Conservation (phyloP, 2,888 invertebrate species). For the Synergus itoensis region DNA sequence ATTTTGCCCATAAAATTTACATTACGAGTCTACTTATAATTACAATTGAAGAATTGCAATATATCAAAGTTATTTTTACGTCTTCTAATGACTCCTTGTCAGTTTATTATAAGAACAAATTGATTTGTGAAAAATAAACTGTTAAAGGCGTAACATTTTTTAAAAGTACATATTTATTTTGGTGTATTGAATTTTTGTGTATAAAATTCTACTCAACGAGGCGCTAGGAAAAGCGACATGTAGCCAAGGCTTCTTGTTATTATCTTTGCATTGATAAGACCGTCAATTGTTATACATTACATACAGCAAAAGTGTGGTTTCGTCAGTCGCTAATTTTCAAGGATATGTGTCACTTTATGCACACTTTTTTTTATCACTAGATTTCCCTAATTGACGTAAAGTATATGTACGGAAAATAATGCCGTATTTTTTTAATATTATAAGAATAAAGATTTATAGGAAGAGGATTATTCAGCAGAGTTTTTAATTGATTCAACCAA, state of each 20-base stretch:
- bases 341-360: not conserved
- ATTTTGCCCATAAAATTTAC: not conserved
- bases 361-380: not conserved
- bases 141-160: too few species aligned
- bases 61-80: not conserved
- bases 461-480: too few species aligned
- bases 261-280: slow-evolving; percentile 31
- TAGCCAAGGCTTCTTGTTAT: not conserved
- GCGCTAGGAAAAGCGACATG: not conserved
- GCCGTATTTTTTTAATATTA: not conserved
- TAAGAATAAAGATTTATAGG: too few species aligned
- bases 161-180: not conserved
- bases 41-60: too few species aligned
- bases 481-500: too few species aligned
- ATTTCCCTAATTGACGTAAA: not conserved
- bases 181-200: not conserved
- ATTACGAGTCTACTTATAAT: too few species aligned
- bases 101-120: not conserved
- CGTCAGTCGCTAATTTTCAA: not conserved
- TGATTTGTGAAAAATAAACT: not conserved
- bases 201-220: not conserved
- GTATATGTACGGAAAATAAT: not conserved
- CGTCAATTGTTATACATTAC: slow-evolving; percentile 19
- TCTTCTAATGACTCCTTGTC: not conserved
- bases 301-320: not conserved